Percentiles rank a stretch among this genome's conserved stretches.
phyloP scores from a whole-genome alignment of 2,888 invertebrate genomes.

The Phyto melanocephala region DNA sequence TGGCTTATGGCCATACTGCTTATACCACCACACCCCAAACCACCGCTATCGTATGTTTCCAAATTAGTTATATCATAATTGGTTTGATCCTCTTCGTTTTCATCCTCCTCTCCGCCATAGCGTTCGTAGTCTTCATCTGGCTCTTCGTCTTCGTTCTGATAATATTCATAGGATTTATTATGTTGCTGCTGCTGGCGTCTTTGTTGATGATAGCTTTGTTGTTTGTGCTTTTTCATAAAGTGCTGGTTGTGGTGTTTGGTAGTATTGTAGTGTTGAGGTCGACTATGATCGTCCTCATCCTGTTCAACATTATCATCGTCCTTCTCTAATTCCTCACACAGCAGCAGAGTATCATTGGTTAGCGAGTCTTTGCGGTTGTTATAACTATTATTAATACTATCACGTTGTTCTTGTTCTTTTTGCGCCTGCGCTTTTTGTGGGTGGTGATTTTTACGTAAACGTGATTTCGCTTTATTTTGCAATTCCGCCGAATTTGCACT shows the following conservation, averaged over 20 bases:
- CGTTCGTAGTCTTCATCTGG: conserved; percentile 71
- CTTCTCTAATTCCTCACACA: conserved; percentile 76
- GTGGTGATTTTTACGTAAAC: conserved; percentile 63
- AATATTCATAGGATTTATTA: conserved; percentile 71
- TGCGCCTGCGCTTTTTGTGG: conserved; percentile 67
- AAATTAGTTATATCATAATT: conserved; percentile 76
- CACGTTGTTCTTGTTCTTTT: conserved; percentile 73
- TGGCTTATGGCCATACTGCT: conserved; percentile 42
- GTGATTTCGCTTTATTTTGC: conserved; percentile 66
- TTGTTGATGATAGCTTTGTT: conserved; percentile 65
- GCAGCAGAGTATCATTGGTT: conserved; percentile 75
- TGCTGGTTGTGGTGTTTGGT: conserved; percentile 47
- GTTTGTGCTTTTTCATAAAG: conserved; percentile 65
- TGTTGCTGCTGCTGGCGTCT: conserved; percentile 63
- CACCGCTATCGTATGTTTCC: conserved; percentile 75
- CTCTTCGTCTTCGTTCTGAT: conserved; percentile 66
- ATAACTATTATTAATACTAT: conserved; percentile 77
- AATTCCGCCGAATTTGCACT: conserved; percentile 76
- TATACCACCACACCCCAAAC: conserved; percentile 47
- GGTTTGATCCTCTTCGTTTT: conserved; percentile 76
- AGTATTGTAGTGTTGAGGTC: conserved; percentile 18
- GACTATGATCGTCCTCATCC: conserved; percentile 62
- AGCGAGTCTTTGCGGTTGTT: conserved; percentile 76
- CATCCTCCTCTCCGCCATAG: conserved; percentile 69
- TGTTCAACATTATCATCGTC: conserved; percentile 73